Evolutionary conservation across 2,888 invertebrate species (phyloP), one percentile per base, ranked within the genome.

Genomic region (Chloroclysta siterata): DNA sequence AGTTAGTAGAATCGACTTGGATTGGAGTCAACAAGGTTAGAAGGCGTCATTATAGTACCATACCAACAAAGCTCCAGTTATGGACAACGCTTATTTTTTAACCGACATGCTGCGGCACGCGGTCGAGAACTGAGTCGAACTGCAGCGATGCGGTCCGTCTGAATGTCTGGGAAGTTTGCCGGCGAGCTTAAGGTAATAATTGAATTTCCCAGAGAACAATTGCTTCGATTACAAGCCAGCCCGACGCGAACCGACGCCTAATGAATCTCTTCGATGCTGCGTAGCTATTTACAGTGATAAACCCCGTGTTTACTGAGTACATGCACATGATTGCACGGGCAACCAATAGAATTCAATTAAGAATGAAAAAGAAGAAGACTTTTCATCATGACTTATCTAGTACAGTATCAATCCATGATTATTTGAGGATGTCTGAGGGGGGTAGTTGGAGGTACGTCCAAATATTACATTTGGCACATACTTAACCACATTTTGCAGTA

Each of bases 171-270:
- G 28, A 56, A 56, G 28, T 33, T 11, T 15, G 7, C 46, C 7
- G 46, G 15, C 1, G 10, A 51, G 36, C 36, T 22, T 51, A 76
- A 81, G 77, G 78, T 84, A 87, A 89, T 90, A 92, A 92, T 91
- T 91, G 89, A 90, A 90, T 91, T 92, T 92, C 89, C 84, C 74
- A 72, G 82, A 88, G 91, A 93, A 92, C 92, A 91, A 93, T 92
- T 90, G 91, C 89, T 85, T 87, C 90, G 89, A 92, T 90, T 92
- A 92, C 87, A 84, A 85, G 83, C 83, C 80, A 80, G 81, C 80
- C 81, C 84, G 85, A 88, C 90, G 85, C 84, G 85, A 88, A 89
- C 88, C 89, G 89, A 90, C 87, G 89, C 88, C 88, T 91, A 93
- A 92, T 92, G 92, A 92, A 91, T 92, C 92, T 91, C 85, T 81